Conservation (phyloP, 2,797 vertebrate genomes). For the Loriculus beryllinus region DNA sequence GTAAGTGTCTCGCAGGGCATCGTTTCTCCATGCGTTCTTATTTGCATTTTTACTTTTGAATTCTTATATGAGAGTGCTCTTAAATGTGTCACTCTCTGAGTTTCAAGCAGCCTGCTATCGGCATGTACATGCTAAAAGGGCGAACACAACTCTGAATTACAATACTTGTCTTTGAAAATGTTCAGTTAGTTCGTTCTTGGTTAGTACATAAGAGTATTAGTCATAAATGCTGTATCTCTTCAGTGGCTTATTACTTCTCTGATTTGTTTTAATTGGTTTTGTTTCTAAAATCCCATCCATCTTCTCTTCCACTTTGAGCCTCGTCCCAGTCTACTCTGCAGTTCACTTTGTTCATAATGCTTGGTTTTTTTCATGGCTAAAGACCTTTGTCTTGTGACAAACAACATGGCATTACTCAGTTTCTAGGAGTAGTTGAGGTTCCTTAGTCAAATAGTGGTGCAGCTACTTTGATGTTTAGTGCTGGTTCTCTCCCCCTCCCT, state of each 20-base stretch:
- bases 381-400: background rate
- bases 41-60: background rate
- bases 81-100: background rate
- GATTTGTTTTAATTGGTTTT: background rate
- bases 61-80: background rate
- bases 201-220: background rate
- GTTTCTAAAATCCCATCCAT: background rate
- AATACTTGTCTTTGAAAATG: background rate
- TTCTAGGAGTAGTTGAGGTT: background rate
- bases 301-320: background rate
- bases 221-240: background rate
- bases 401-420: background rate
- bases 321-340: background rate
- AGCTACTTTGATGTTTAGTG: background rate
- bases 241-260: background rate
- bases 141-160: background rate
- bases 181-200: background rate
- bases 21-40: background rate
- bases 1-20: background rate
- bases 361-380: background rate
- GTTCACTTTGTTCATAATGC: background rate
- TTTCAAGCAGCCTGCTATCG: background rate
- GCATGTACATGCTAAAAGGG: background rate
- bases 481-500: background rate
- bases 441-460: background rate